These are phyloP conservation scores for Ennomos quercinarius DNA, from an alignment of 2,888 invertebrate genomes.

Conservation along the genomic window DNA sequence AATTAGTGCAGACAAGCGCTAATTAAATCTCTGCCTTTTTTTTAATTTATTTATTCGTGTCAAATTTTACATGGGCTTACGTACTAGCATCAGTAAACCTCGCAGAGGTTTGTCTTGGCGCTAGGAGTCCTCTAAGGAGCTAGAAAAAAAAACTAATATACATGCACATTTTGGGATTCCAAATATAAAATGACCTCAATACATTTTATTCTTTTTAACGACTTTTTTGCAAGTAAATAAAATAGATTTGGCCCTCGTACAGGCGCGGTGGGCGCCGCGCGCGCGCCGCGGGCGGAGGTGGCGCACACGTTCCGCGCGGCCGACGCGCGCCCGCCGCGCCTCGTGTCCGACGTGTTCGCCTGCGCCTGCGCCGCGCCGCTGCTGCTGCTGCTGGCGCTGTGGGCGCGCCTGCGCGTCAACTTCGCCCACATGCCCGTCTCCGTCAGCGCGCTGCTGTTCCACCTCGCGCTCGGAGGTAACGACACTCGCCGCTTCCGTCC, in stretches of 20 bases:
- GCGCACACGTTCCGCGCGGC: constrained; percentile 95
- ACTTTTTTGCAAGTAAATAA: too few species aligned
- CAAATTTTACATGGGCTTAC: too few species aligned
- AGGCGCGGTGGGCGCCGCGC: constrained; percentile 18
- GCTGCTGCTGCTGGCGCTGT: constrained; percentile 92
- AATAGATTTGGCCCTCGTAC: not conserved
- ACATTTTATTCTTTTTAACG: too few species aligned
- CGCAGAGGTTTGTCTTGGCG: too few species aligned
- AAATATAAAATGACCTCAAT: too few species aligned
- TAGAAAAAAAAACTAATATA: too few species aligned
- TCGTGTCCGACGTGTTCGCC: constrained; percentile 96
- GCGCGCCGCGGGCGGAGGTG: constrained; percentile 84
- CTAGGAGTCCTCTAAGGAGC: too few species aligned
- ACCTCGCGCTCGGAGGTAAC: constrained; percentile 93
- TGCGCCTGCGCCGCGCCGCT: constrained; percentile 92
- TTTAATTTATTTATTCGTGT: too few species aligned
- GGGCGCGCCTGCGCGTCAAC: constrained; percentile 95
- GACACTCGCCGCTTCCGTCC: constrained; percentile 26
- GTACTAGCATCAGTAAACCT: too few species aligned
- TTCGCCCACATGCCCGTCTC: constrained; percentile 92
- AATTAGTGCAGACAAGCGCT: too few species aligned
- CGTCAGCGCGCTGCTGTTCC: constrained; percentile 94
- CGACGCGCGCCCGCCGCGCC: constrained; percentile 95
- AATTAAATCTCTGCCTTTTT: too few species aligned
- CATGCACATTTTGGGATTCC: too few species aligned